Conservation (phyloP, 2,797 vertebrate species). For the Danio jaintianensis region DNA sequence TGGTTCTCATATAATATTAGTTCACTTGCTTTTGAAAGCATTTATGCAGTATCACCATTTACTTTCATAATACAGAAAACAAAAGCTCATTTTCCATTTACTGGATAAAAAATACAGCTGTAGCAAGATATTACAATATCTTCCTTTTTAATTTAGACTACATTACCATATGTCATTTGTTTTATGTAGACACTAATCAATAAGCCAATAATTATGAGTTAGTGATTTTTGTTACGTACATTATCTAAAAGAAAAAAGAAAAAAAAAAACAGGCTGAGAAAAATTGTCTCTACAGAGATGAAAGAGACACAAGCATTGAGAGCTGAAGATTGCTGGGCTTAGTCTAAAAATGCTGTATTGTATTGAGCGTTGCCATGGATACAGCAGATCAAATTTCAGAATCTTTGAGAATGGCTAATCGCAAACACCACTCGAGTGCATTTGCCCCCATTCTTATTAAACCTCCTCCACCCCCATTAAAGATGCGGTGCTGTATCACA, state of each 20-base stretch:
- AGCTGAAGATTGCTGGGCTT: conserved; percentile 66
- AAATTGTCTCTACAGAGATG: conserved; percentile 62
- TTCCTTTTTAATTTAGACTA: neutral
- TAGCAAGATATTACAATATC: neutral
- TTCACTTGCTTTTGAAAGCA: no score
- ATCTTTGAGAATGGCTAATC: conserved; percentile 74
- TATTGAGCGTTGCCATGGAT: conserved; percentile 79
- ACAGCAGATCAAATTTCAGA: conserved; percentile 73
- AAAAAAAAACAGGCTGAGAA: conserved; percentile 64
- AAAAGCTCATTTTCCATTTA: conserved; percentile 57
- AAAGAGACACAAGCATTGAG: conserved; percentile 60
- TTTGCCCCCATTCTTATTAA: conserved; percentile 70
- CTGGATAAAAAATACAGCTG: neutral
- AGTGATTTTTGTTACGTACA: neutral
- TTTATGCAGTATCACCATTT: neutral
- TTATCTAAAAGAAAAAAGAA: conserved; percentile 60
- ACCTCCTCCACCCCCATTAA: conserved; percentile 53
- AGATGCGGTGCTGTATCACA: conserved; percentile 30
- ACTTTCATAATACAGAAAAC: conserved; percentile 72
- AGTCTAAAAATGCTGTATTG: conserved; percentile 75
- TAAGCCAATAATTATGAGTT: neutral
- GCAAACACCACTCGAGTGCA: conserved; percentile 69
- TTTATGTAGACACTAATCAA: neutral
- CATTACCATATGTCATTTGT: neutral
- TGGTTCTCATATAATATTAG: neutral